phyloP scores from a whole-genome alignment of 2,797 vertebrate genomes.

The Alectoris magna region DNA sequence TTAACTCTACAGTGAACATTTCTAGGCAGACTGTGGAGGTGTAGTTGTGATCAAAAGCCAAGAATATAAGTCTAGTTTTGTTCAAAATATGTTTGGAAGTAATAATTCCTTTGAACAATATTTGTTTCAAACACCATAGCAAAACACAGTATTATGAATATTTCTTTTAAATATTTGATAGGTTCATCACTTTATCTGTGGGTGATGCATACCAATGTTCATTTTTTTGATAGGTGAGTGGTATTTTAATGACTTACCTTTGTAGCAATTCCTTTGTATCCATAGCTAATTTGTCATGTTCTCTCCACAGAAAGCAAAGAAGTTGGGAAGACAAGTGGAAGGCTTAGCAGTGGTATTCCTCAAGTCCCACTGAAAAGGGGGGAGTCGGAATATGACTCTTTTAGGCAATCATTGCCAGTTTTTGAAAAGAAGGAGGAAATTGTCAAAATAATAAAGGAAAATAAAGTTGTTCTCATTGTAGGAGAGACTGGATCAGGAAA shows the following conservation, averaged over 20 bases:
- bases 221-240: not conserved
- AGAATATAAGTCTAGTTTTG: not conserved
- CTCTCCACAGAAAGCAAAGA: slow-evolving; percentile 81
- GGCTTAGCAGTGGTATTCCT: slow-evolving; percentile 87
- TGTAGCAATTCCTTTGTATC: not conserved
- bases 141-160: fast-evolving
- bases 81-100: not conserved
- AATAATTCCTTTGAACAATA: not conserved
- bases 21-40: not conserved
- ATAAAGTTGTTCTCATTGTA: slow-evolving; percentile 90
- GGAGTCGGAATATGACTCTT: slow-evolving; percentile 88
- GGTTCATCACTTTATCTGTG: not conserved
- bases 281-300: not conserved
- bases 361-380: slow-evolving; percentile 87
- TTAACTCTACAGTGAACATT: not conserved
- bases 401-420: slow-evolving; percentile 88
- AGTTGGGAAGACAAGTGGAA: slow-evolving; percentile 84
- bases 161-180: not conserved
- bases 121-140: not conserved
- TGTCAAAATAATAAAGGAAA: slow-evolving; percentile 87
- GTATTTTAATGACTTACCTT: not conserved
- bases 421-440: slow-evolving; percentile 89
- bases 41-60: not conserved
- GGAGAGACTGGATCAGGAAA: slow-evolving; percentile 98
- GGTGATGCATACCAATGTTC: not conserved